A percentile compares a stretch with the other conserved stretches of the same genome.
These are phyloP conservation scores for Schizotus pectinicornis DNA, from an alignment of 2,888 invertebrate species.

Conservation along the genomic window DNA sequence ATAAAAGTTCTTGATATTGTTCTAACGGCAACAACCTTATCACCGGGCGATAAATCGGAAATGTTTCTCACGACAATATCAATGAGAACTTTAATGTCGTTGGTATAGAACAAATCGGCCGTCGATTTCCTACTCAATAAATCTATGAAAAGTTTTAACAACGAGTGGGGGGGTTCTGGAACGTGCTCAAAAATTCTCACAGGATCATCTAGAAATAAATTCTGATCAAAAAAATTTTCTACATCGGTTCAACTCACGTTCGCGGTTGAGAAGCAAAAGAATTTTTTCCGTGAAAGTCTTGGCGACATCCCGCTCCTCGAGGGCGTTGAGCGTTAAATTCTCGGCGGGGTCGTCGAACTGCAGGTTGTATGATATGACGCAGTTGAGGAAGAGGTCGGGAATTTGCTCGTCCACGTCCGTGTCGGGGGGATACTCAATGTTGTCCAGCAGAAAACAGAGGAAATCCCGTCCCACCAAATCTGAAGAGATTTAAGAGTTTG, in stretches of 20 bases:
- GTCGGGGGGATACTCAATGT: conserved; percentile 81
- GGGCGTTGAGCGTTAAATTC: conserved; percentile 74
- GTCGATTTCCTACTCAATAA: conserved; percentile 81
- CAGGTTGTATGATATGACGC: conserved; percentile 87
- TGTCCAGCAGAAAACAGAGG: conserved; percentile 77
- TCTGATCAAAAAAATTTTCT: conserved; percentile 5
- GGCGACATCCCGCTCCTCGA: conserved; percentile 73
- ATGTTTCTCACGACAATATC: conserved; percentile 92
- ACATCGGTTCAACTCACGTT: conserved; percentile 66
- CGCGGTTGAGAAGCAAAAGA: conserved; percentile 84
- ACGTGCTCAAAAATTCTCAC: conserved; percentile 84
- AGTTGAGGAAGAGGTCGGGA: conserved; percentile 81
- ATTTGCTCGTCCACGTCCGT: conserved; percentile 85
- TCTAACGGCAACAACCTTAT: conserved; percentile 68
- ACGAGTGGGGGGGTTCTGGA: conserved; percentile 80
- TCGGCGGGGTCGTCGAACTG: conserved; percentile 76
- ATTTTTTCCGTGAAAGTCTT: conserved; percentile 92
- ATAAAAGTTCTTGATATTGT: conserved; percentile 11
- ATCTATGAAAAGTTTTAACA: conserved; percentile 87
- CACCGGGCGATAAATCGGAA: conserved; percentile 87
- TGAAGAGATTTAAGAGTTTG: conserved; percentile 55
- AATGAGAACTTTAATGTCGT: conserved; percentile 91
- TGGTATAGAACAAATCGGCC: conserved; percentile 90
- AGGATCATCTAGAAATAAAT: conserved; percentile 75
- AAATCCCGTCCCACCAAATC: conserved; percentile 87